Conservation (phyloP, 2,797 vertebrate species). For the Nannoperca australis region DNA sequence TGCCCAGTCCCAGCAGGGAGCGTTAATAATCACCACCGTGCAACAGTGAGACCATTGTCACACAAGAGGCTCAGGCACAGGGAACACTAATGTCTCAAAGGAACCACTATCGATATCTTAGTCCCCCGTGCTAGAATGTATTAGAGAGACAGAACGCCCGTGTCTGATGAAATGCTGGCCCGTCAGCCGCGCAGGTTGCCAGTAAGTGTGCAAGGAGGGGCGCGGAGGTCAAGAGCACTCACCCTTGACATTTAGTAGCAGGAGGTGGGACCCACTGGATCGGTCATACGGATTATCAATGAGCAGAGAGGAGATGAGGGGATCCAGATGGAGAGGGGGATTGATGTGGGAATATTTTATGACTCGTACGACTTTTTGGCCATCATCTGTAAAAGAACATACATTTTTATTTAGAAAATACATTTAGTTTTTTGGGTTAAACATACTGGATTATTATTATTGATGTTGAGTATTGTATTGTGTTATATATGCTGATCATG, state of each 20-base stretch:
- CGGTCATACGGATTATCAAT: conserved; percentile 57
- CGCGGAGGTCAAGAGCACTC: conserved; percentile 62
- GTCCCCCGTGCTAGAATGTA: conserved; percentile 49
- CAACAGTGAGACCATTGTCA: conserved; percentile 64
- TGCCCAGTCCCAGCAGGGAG: conserved; percentile 65
- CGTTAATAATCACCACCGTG: conserved; percentile 79
- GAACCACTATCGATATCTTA: conserved; percentile 78
- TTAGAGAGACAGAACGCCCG: conserved; percentile 13
- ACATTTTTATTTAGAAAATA: neutral
- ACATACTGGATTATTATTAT: neutral
- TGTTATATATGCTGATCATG: neutral
- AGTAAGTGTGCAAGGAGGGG: conserved; percentile 30
- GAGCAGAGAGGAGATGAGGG: conserved; percentile 45
- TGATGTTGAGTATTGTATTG: neutral
- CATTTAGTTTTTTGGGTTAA: neutral
- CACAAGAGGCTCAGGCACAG: conserved; percentile 54
- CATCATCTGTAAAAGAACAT: neutral
- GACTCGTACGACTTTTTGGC: neutral
- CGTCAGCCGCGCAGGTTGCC: conserved; percentile 27
- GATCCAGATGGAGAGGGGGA: conserved; percentile 19
- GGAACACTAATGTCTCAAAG: conserved; percentile 69
- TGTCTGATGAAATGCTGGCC: conserved; percentile 47
- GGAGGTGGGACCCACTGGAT: conserved; percentile 44
- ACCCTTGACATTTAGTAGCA: conserved; percentile 72
- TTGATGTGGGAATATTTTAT: conserved; percentile 27